Percentiles rank a stretch among this genome's conserved stretches.
phyloP scores from a whole-genome alignment of 1,140 invertebrate species.

The Eumeta japonica region DNA sequence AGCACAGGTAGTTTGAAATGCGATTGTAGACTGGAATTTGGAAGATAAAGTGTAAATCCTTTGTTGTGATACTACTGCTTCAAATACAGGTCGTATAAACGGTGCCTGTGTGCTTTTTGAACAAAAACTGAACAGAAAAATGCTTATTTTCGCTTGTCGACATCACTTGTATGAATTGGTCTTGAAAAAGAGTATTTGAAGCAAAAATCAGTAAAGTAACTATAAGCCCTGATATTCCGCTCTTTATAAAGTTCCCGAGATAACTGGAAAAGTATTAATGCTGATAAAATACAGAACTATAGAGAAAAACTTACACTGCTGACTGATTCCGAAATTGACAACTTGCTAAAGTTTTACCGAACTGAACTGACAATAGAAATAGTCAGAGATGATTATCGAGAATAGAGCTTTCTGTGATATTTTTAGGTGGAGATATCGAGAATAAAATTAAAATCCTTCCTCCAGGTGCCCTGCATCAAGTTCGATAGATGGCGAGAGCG shows the following conservation, averaged over 20 bases:
- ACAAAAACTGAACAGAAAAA: no score
- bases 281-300: slow-evolving; percentile 8
- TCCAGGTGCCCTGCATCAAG: no score
- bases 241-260: slow-evolving; percentile 17
- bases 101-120: no score
- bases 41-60: no score
- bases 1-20: no score
- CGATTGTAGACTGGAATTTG: no score
- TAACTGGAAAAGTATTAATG: slow-evolving; percentile 20
- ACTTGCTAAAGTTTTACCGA: slow-evolving; percentile 13
- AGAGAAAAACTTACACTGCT: slow-evolving; percentile 7
- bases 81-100: no score
- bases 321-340: not conserved
- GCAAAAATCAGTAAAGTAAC: slow-evolving; percentile 11
- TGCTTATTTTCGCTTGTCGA: no score
- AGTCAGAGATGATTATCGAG: slow-evolving; percentile 33
- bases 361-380: slow-evolving; percentile 14
- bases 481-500: no score
- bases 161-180: no score
- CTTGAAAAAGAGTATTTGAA: no score
- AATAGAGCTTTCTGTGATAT: slow-evolving; percentile 40
- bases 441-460: slow-evolving; percentile 27
- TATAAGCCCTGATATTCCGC: slow-evolving; percentile 9
- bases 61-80: no score
- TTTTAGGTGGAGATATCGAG: slow-evolving; percentile 31